Evolutionary conservation across 2,113 vertebrate genomes (phyloP), one percentile per base, ranked within the genome.

Genomic region (Lepus europaeus): DNA sequence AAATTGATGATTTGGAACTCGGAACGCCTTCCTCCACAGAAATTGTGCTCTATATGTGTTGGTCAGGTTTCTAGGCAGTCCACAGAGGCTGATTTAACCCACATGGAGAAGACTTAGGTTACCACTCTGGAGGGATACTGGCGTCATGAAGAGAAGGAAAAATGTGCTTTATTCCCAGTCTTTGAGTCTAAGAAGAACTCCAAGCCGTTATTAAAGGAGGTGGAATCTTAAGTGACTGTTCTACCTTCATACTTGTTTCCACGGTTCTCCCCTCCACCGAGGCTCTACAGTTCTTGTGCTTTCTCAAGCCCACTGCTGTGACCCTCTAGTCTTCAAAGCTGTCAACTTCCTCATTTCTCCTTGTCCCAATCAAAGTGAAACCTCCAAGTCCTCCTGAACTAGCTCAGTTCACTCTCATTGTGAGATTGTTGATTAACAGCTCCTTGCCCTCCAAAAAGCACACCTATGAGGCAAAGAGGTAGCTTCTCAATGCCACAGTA

Each of bases 241-340:
- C 36, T 22, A 84, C 19, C 53, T 72, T 69, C 33, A 51, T 79
- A n/a, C 2, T 76, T 73, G 51, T 80, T 90, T 91, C 45, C 14
- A 61, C 10, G n/a, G 17, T 92, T 89, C 73, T 66, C 27, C 23
- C 70, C 83, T 94, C n/a, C 87, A 69, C 25, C 33, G 81, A 49
- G 77, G 23, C 92, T 78, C 74, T 11, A 72, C 11, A 56, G 56
- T 39, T 95, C 39, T 73, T 97, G 95, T 97, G 96, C 79, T 87
- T 2, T 61, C 27, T 45, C 9, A 93, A 79, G 23, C 5, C 56
- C 36, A 27, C 39, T 80, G 76, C 31, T 83, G 11, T 74, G 51
- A 91, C 31, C 68, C 11, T 84, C 45, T 22, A 70, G 80, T 91
- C 45, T 83, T 76, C 45, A 77, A 70, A 94, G 95, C 33, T 83